phyloP scores from a whole-genome alignment of 1,140 invertebrate species.

The Orussus abietinus region DNA sequence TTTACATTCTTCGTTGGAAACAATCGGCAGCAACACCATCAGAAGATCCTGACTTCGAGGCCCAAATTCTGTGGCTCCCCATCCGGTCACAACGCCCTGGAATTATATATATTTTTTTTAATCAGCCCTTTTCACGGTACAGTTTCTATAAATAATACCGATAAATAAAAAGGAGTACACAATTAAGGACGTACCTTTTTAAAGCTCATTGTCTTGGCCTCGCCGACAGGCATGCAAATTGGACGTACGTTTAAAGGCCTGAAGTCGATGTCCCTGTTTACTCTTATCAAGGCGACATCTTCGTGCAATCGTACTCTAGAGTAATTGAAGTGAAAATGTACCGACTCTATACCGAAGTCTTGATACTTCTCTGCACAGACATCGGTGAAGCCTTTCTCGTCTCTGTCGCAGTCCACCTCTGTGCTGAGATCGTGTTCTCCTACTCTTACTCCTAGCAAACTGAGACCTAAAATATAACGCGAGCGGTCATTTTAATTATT shows the following conservation, averaged over 20 bases:
- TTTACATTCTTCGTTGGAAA: slow-evolving; percentile 48
- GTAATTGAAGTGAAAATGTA: slow-evolving; percentile 58
- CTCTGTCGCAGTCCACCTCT: slow-evolving; percentile 59
- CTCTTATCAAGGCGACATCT: slow-evolving; percentile 63
- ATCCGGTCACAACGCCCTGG: slow-evolving; percentile 54
- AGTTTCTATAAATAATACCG: slow-evolving; percentile 26
- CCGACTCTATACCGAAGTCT: slow-evolving; percentile 56
- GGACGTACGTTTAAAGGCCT: slow-evolving; percentile 51
- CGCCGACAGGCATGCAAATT: slow-evolving; percentile 57
- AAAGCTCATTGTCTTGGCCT: slow-evolving; percentile 20
- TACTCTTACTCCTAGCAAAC: slow-evolving; percentile 52
- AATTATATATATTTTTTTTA: neutral
- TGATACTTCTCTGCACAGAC: slow-evolving; percentile 58
- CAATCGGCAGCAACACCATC: slow-evolving; percentile 51
- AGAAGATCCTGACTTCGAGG: slow-evolving; percentile 48
- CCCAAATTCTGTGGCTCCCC: slow-evolving; percentile 58
- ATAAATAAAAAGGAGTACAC: too few relatives aligned
- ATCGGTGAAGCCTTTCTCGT: slow-evolving; percentile 33
- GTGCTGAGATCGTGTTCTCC: slow-evolving; percentile 61
- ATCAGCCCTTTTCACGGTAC: slow-evolving; percentile 23
- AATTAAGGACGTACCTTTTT: slow-evolving; percentile 31
- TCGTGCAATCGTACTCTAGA: slow-evolving; percentile 46
- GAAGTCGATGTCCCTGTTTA: slow-evolving; percentile 53
- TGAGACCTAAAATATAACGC: slow-evolving; percentile 37
- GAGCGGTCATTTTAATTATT: too few relatives aligned